These are phyloP conservation scores for Chaenodraco wilsoni DNA, from an alignment of 2,797 vertebrate genomes.

Conservation along the genomic window DNA sequence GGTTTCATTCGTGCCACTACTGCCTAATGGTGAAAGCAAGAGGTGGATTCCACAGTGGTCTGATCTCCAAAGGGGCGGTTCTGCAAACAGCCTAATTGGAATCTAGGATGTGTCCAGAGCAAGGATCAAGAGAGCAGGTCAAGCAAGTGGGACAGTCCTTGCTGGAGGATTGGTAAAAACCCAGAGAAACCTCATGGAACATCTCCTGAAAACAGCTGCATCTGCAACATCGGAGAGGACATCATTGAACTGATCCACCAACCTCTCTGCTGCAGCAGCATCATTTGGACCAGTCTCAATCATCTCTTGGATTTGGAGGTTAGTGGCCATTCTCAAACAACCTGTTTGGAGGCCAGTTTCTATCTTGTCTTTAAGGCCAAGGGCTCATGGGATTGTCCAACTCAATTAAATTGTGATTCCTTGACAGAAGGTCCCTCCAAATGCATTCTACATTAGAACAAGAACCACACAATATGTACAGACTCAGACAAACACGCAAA, in stretches of 20 bases:
- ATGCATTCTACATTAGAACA: background rate
- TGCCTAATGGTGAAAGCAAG: background rate
- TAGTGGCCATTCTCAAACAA: background rate
- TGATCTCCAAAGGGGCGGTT: too few relatives aligned
- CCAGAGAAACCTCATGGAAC: too few relatives aligned
- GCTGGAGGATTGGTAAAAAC: too few relatives aligned
- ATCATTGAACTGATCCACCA: too few relatives aligned
- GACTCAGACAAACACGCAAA: background rate
- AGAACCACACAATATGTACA: background rate
- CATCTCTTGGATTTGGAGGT: background rate
- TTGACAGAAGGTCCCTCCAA: background rate
- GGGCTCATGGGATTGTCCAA: background rate
- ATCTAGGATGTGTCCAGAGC: conserved; percentile 9
- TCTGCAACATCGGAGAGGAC: too few relatives aligned
- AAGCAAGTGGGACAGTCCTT: too few relatives aligned
- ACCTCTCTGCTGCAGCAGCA: too few relatives aligned
- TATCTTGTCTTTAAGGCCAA: background rate
- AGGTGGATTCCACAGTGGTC: conserved; percentile 19
- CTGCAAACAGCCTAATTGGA: conserved; percentile 1
- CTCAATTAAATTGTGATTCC: background rate
- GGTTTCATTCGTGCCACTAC: conserved; percentile 6
- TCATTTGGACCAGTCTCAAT: too few relatives aligned
- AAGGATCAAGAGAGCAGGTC: too few relatives aligned
- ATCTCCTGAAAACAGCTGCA: too few relatives aligned
- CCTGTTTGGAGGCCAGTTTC: too few relatives aligned